Base-by-base conservation (phyloP, 64 coral and sea anemone genomes). In the Montipora capricornis region DNA sequence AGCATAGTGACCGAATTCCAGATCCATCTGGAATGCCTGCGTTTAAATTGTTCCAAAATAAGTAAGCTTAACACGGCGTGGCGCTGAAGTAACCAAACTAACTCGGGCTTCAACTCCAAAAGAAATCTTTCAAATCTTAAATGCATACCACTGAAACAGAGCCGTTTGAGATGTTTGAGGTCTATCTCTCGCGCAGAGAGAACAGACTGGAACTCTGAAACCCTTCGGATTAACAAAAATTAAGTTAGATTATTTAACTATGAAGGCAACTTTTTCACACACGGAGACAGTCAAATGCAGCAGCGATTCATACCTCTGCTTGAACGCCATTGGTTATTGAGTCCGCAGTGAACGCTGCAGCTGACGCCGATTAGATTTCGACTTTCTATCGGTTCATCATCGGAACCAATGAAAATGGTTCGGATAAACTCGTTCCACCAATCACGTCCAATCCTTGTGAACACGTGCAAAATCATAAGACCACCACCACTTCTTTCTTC, bases 121-220 rank as follows among this genome's bases (percentile, higher is more conserved):
- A 37, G 37, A 37, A 37, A 37, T 37, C 37, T 11, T 57, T 57
- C 6, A 8, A 57, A 57, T 57, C 53, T 57, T 57, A 6, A 57
- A 57, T 57, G 24, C 94, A 78, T 76, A 92, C 94, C 94, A 83
- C 88, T 92, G 89, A 95, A 95, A 82, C 94, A 95, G 3, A 95
- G 90, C 14, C 62, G 80, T 19, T 80, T 78, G 1, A 95, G 70
- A 60, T 83, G 76, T 68, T 77, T 91, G 47, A 89, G 60, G 60
- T 95, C 80, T 17, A 95, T 89, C 29, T 84, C 83, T 68, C 24
- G 68, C 61, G 83, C 77, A 88, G 84, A 49, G 19, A 93, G 84
- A 44, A 50, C 61, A 62, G 60, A 26, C 49, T 95, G 77, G 83
- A 92, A 95, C 26, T 95, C 82, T 68, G 92, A 77, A 51, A 93